phyloP scores from a whole-genome alignment of 2,888 invertebrate species.

The Gnatocerus cornutus region DNA sequence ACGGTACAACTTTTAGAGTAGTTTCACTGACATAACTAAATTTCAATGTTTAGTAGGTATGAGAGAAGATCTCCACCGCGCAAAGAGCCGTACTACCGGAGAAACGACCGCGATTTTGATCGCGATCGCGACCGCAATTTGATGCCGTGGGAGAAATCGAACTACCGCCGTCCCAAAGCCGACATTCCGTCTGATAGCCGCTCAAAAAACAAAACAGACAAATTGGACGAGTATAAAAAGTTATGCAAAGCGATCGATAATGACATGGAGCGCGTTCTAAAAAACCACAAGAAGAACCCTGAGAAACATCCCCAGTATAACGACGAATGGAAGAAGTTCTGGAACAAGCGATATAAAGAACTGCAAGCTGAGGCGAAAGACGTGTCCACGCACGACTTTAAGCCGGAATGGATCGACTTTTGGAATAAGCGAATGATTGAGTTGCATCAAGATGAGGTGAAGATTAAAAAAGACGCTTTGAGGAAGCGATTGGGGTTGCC shows the following conservation, averaged over 20 bases:
- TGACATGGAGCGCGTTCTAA: constrained; percentile 78
- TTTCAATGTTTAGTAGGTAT: constrained; percentile 29
- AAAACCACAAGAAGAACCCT: constrained; percentile 87
- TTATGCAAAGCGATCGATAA: constrained; percentile 73
- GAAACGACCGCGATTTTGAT: constrained; percentile 20
- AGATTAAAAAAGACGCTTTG: constrained; percentile 79
- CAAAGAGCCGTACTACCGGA: constrained; percentile 27
- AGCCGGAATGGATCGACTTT: constrained; percentile 90
- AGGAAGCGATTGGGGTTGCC: constrained; percentile 73
- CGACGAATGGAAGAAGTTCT: constrained; percentile 93
- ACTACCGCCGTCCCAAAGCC: constrained; percentile 48
- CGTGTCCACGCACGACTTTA: constrained; percentile 87
- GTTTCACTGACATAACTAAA: no score
- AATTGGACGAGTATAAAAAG: constrained; percentile 73
- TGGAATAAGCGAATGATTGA: constrained; percentile 90
- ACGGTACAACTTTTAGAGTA: constrained; percentile 48
- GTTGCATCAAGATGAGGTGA: constrained; percentile 81
- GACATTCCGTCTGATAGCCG: constrained; percentile 3
- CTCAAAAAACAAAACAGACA: constrained; percentile 63
- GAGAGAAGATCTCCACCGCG: constrained; percentile 47
- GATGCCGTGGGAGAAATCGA: constrained; percentile 56
- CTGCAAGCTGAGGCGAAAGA: constrained; percentile 73
- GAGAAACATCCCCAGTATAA: constrained; percentile 92
- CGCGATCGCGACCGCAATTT: constrained; percentile 30
- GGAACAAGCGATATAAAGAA: constrained; percentile 79